Base-by-base conservation (phyloP, 2,888 invertebrate species). In the Drosophila greeni region DNA sequence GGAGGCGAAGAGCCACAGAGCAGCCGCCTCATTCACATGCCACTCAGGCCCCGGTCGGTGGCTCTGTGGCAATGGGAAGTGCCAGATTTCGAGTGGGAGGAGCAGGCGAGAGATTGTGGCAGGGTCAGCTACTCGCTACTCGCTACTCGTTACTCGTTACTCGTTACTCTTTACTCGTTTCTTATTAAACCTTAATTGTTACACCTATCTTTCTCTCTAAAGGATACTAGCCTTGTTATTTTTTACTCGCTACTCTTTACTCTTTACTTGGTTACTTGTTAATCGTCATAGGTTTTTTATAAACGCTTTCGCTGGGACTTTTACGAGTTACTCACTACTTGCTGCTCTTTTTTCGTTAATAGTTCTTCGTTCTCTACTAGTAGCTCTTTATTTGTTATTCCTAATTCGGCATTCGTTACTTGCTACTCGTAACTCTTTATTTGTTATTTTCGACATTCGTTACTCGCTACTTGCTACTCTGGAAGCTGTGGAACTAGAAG, bases 11-110 rank as follows among this genome's bases (percentile, higher is more conserved):
- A n/a, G n/a, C n/a, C 43, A 18, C 37, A 36, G 53, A 53, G 34
- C 29, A 42, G 40, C 56, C 40, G 62, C 56, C 84, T 80, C 81
- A 80, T 84, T 84, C 80, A 80, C 83, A 84, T 80, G 85, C 85
- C 78, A 84, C 72, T 84, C 83, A 52, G 29, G 53, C 34, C 16
- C n/a, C 23, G 31, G 58, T 24, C 37, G 2, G 57, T 47, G 31
- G 29, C 31, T 37, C 45, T 18, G 5, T 31, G 42, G 49, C 37
- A 12, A 24, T 60, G 70, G 36, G 45, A 31, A 47, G 45, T 20
- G 29, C 37, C 52, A 20, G 61, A 26, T n/a, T 26, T 16, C 23
- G 40, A 48, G 64, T 36, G 24, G 55, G 45, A 45, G 29, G 29
- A 45, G 45, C 14, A 31, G 29, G 14, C 18, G 18, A 31, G 14